A percentile compares a stretch with the other conserved stretches of the same genome.
These are phyloP conservation scores for Perizoma affinitatum DNA, from an alignment of 2,888 invertebrate genomes.

Conservation along the genomic window DNA sequence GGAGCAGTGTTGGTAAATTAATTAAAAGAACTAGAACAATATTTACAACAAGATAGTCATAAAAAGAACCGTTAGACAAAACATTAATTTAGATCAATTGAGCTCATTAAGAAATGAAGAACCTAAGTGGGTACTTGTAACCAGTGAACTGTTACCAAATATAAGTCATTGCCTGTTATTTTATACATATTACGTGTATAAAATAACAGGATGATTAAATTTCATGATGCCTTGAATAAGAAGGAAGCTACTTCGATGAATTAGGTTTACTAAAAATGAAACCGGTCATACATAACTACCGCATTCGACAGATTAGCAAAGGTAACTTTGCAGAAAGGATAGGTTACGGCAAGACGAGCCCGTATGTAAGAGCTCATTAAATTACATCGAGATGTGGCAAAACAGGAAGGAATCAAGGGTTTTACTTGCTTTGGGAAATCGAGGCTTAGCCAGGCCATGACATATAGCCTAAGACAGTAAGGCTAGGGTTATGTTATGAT, in stretches of 20 bases:
- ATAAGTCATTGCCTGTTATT: too few species aligned
- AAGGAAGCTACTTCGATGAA: not conserved
- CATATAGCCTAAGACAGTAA: not conserved
- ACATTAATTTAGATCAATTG: constrained; percentile 29
- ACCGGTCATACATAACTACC: constrained; percentile 5
- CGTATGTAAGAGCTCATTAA: constrained; percentile 4
- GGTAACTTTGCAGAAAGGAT: constrained; percentile 3
- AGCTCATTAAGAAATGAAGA: constrained; percentile 6
- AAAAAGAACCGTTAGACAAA: constrained; percentile 31
- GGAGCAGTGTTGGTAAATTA: constrained; percentile 16
- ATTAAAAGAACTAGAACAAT: constrained; percentile 26
- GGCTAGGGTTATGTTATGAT: too few species aligned
- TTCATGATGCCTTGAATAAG: not conserved
- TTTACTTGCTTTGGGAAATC: not conserved
- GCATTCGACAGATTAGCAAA: constrained; percentile 9
- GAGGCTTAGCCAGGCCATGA: not conserved
- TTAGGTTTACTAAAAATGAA: not conserved
- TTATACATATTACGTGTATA: too few species aligned
- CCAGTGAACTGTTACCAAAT: too few species aligned
- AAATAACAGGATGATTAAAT: not conserved
- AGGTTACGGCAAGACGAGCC: constrained; percentile 10
- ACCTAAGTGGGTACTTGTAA: not conserved
- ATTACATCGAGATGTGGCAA: constrained; percentile 3
- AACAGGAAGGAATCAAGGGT: constrained; percentile 1
- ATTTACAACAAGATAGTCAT: constrained; percentile 24